Evolutionary conservation across 2,888 invertebrate genomes (phyloP).

Genomic region (Frankliniella intonsa): DNA sequence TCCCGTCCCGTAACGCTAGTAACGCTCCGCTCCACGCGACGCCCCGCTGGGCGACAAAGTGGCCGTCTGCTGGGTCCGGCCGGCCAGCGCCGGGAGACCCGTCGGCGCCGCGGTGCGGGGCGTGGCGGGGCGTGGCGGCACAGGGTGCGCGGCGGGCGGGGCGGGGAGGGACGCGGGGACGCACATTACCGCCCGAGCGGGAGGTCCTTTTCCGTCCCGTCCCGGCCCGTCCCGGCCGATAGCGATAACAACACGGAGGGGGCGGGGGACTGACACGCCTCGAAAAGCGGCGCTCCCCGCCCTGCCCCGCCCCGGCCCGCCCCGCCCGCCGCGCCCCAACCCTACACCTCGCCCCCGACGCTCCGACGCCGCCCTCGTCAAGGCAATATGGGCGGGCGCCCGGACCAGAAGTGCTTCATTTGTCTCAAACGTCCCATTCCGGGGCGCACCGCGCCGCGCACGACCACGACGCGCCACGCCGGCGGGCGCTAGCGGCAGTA

Average conservation of each 20-base stretch:
- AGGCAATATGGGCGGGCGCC: not conserved
- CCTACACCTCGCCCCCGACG: not conserved
- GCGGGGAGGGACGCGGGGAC: too few species aligned
- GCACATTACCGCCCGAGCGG: too few species aligned
- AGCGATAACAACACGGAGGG: not conserved
- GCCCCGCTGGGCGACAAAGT: too few species aligned
- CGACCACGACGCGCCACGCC: not conserved
- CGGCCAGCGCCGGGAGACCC: not conserved
- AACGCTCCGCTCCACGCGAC: too few species aligned
- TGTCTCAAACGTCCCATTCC: not conserved
- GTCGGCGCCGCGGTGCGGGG: slow-evolving; percentile 7
- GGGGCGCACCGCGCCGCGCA: not conserved
- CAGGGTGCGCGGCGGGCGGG: too few species aligned
- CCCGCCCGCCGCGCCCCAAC: not conserved
- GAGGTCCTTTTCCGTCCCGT: too few species aligned
- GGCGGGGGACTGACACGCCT: too few species aligned
- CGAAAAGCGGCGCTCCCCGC: not conserved
- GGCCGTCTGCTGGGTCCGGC: too few species aligned
- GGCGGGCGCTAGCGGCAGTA: too few species aligned
- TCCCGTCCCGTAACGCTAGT: too few species aligned
- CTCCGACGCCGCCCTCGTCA: not conserved
- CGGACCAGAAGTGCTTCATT: not conserved
- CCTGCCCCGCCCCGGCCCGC: not conserved
- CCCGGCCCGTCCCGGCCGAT: not conserved
- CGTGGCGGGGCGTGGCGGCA: not conserved